Evolutionary conservation across 2,888 invertebrate genomes (phyloP).

Genomic region (Drosophila formosana): DNA sequence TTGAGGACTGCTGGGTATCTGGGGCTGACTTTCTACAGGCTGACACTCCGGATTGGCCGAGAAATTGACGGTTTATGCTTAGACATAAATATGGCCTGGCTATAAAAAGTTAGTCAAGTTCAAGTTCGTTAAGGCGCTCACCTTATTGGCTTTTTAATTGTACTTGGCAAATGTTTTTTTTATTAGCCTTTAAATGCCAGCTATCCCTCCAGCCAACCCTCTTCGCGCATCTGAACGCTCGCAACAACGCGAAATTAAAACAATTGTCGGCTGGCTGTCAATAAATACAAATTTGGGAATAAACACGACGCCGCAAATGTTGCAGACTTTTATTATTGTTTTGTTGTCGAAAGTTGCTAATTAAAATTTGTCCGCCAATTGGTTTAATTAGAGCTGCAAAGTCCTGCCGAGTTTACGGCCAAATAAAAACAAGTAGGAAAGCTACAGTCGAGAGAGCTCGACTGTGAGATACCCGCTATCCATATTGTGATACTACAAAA

Average conservation of each 20-base stretch:
- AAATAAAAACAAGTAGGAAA: conserved; percentile 47
- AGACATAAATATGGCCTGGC: conserved; percentile 66
- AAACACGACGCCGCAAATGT: conserved; percentile 60
- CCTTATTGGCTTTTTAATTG: conserved; percentile 76
- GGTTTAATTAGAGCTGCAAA: conserved; percentile 71
- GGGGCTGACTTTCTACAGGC: conserved; percentile 20
- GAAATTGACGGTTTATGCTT: conserved; percentile 41
- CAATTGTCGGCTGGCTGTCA: conserved; percentile 66
- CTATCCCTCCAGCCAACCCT: neutral
- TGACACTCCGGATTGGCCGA: conserved; percentile 31
- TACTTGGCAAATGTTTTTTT: conserved; percentile 66
- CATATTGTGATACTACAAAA: no score
- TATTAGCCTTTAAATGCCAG: conserved; percentile 65
- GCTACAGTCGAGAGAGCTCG: no score
- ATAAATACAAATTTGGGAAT: conserved; percentile 59
- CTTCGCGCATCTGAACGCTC: neutral
- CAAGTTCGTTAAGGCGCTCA: conserved; percentile 48
- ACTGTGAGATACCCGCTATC: no score
- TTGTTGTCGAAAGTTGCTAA: conserved; percentile 52
- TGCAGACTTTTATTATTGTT: conserved; percentile 49
- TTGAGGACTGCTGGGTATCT: neutral
- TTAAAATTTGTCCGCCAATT: conserved; percentile 73
- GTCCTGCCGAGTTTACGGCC: conserved; percentile 48
- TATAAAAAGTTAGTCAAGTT: conserved; percentile 63
- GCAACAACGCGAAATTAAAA: conserved; percentile 55